Base-by-base conservation (phyloP, 2,888 invertebrate genomes). In the Cepaea hortensis region DNA sequence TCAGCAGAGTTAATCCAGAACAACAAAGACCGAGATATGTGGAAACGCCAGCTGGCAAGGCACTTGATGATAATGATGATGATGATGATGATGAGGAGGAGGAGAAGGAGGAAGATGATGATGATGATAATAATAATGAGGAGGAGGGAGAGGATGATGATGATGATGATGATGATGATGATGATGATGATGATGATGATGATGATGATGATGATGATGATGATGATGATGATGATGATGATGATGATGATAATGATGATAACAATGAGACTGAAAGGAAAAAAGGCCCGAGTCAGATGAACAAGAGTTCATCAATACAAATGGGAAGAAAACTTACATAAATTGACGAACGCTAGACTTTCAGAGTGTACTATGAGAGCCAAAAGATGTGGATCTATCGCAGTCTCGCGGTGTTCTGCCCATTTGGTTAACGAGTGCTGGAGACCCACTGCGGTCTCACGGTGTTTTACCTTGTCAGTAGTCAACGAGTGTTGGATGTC, bases 221-320 rank as follows among this genome's bases (percentile, higher is more conserved):
- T 46, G 23, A n/a, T 35, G 76, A n/a, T 46, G 46, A 46, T 76
- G 23, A 35, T 76, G 76, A 76, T 46, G 23, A 35, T 76, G 23
- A n/a, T 35, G 76, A n/a, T 46, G 46, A 46, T 76, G 23, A 73
- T 73, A 3, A 73, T 73, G 75, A 73, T 73, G 75, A 73, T 73
- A n/a, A 73, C 20, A n/a, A 73, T 73, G 75, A 73, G 9, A n/a
- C 9, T 73, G 75, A n/a, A 18, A n/a, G 11, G 13, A 65, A 13
- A 65, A 13, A 65, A 13, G 18, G 11, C 9, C 18, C 13, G 65
- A 9, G 11, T 65, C 18, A 18, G 65, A 65, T 65, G 13, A 13
- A 65, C 18, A 13, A 9, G 11, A 65, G 18, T 15, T 18, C 18
- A 65, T 65, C 13, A 13, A 65, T 18, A 65, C 13, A 65, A 9